Conservation (phyloP, 2,113 vertebrate species). For the Stegastes partitus region DNA sequence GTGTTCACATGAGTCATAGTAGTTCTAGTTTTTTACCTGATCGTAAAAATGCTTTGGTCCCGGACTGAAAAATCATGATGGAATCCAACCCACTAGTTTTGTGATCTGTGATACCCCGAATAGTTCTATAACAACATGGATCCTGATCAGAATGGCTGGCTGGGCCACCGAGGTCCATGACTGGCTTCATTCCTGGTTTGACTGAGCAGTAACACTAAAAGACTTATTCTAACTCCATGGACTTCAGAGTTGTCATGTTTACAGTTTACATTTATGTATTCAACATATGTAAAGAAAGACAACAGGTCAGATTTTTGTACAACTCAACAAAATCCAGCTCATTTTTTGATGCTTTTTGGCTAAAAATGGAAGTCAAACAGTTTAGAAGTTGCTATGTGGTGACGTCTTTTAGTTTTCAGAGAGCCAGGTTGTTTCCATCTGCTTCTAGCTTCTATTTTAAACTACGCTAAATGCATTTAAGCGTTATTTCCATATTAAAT, state of each 20-base stretch:
- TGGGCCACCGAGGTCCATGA: no score
- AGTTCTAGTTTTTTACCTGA: no score
- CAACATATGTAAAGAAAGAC: not conserved
- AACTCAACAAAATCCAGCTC: not conserved
- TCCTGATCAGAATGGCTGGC: no score
- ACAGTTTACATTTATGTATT: not conserved
- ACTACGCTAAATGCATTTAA: constrained; percentile 1
- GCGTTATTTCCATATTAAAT: constrained; percentile 21
- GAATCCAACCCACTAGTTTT: no score
- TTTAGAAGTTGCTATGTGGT: not conserved
- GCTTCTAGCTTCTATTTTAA: constrained; percentile 9
- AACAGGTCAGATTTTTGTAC: not conserved
- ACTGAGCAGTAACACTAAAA: not conserved
- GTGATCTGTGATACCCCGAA: no score
- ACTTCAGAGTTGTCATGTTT: not conserved
- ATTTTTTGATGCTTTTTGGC: constrained; percentile 7
- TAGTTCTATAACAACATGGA: no score
- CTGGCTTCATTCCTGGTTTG: no score
- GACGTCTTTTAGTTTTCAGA: constrained; percentile 8
- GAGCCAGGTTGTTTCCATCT: not conserved
- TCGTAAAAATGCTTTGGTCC: no score
- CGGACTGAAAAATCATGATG: no score
- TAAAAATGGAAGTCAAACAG: not conserved
- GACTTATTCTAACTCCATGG: not conserved
- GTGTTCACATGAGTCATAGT: no score